Base-by-base conservation (phyloP, 2,113 vertebrate species). In the Zootoca vivipara region DNA sequence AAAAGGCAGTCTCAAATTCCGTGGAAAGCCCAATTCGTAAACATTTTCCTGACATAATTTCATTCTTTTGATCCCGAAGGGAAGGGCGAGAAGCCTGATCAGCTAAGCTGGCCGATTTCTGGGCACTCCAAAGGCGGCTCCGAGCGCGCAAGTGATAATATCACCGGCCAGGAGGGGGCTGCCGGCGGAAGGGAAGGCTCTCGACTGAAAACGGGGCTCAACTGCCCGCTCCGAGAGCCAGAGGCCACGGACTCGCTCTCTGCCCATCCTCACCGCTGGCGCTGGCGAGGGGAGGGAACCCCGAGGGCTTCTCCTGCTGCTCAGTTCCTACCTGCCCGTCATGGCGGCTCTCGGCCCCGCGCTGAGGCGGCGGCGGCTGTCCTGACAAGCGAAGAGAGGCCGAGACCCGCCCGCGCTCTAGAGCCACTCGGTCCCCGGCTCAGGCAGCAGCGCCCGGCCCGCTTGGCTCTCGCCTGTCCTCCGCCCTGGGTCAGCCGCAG, bases 251-350 rank as follows among this genome's bases (percentile, higher is more conserved):
- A 69, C 9, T 52, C 46, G 67, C 67, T 69, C 67, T 30, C 70
- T 65, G 40, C 64, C 18, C 24, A 1, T 15, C 16, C 30, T 1
- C 13, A 40, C 35, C 0, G 62, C 35, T 15, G 69, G 16, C 77
- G 20, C 62, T 30, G 1, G 0, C 15, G 3, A 8, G 12, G 12
- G 72, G 40, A 8, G 12, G 12, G 72, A 33, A 58, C 42, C 35
- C 40, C 75, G 28, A 24, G 22, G 38, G 46, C 78, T 16, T 42
- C 15, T 3, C 35, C 2, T 30, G 42, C 38, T 28, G 8, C 87
- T 73, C 6, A 87, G 89, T 89, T 28, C 80, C 81, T 88, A 95
- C 95, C 95, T 95, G 93, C 95, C 95, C 87, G 95, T 95, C 95
- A 95, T 95, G 94, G 88, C 89, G 92, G 83, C 87, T 65, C 16